Evolutionary conservation across 2,888 invertebrate species (phyloP), one percentile per base, ranked within the genome.

Genomic region (Phanerotoma sp.): DNA sequence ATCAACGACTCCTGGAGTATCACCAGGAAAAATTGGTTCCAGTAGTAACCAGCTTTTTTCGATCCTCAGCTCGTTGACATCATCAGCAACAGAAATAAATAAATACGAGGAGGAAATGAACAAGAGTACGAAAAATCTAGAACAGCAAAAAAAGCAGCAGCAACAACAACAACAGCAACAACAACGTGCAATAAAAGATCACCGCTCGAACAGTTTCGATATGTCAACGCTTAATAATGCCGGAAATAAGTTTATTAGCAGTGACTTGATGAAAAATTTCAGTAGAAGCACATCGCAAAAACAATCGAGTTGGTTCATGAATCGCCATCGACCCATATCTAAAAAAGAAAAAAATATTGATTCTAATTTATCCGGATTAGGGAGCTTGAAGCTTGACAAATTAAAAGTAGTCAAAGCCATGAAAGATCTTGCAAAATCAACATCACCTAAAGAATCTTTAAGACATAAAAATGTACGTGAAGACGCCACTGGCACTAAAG

Each of bases 171-270:
- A n/a, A n/a, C n/a, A n/a, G n/a, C n/a, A n/a, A 54, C 83, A 82
- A 61, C 77, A 82, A 20, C 80, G 79, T 57, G 81, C 83, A 48
- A 78, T 87, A 53, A 86, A 84, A 60, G 87, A 86, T 61, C 87
- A 85, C 73, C 85, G 91, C 50, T 91, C 91, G 13, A 91, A 90
- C 76, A 92, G 91, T 75, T 91, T 92, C 68, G 91, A 92, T 74
- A 85, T 90, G 1, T 90, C 91, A 16, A 83, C 89, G 18, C 80
- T 91, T 35, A 81, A 84, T 59, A 82, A 71, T 3, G 70, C 73
- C n/a, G 69, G 66, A 68, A 57, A 78, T 77, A 59, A 69, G 22
- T 32, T 48, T 6, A 21, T n/a, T 21, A 25, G 51, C 4, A 30
- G 18, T 30, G 22, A 41, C 7, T 45, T 58, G 55, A 25, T 38